Evolutionary conservation across 2,113 vertebrate genomes (phyloP).

Genomic region (Cynocephalus volans): DNA sequence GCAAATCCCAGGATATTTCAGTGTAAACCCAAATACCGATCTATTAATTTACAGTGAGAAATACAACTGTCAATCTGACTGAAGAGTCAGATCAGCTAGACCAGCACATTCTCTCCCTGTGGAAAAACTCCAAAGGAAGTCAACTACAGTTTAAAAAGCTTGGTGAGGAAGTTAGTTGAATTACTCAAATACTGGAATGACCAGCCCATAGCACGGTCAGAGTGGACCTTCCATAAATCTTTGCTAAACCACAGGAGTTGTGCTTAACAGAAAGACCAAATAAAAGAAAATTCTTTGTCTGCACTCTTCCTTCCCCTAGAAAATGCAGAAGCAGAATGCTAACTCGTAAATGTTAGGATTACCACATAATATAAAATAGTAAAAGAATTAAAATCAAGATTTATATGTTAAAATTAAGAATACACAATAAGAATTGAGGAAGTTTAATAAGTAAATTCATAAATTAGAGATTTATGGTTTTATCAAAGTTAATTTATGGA

Average conservation of each 20-base stretch:
- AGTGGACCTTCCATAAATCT: constrained; percentile 29
- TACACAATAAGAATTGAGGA: neutral
- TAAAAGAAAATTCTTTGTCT: neutral
- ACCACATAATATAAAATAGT: constrained; percentile 8
- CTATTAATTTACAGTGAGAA: constrained; percentile 67
- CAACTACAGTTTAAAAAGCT: constrained; percentile 46
- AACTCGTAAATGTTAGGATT: constrained; percentile 27
- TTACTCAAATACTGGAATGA: neutral
- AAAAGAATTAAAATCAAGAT: constrained; percentile 38
- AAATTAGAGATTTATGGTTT: constrained; percentile 27
- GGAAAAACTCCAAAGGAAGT: constrained; percentile 46
- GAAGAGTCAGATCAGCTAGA: constrained; percentile 30
- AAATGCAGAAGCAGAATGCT: constrained; percentile 51
- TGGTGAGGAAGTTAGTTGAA: constrained; percentile 15
- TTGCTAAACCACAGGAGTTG: constrained; percentile 47
- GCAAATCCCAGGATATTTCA: constrained; percentile 52
- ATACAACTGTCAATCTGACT: constrained; percentile 51
- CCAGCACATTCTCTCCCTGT: constrained; percentile 44
- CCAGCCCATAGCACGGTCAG: neutral
- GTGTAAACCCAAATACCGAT: constrained; percentile 50
- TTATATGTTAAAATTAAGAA: constrained; percentile 33
- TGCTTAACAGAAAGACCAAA: neutral
- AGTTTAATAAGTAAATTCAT: neutral
- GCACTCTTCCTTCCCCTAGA: neutral
- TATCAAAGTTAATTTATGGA: constrained; percentile 31